These are phyloP conservation scores for Pseudeuparius sepicola DNA, from an alignment of 2,888 invertebrate genomes.

Conservation along the genomic window DNA sequence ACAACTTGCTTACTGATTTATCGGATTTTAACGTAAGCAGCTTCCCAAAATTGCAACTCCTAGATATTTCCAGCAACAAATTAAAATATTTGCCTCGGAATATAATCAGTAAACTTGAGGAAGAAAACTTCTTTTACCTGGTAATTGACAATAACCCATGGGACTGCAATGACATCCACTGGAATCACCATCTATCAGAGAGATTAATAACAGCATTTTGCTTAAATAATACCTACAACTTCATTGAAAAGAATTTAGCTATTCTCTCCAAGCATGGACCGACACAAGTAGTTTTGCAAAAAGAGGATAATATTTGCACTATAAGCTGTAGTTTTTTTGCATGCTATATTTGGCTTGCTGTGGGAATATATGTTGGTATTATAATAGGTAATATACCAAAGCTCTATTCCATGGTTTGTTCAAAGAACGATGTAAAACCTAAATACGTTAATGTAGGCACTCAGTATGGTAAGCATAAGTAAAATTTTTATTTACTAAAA, in stretches of 20 bases:
- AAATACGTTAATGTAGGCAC: too few relatives aligned
- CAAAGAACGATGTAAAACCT: too few relatives aligned
- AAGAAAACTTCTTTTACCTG: constrained; percentile 21
- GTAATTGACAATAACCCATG: constrained; percentile 25
- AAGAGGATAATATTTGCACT: too few relatives aligned
- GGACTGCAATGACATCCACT: constrained; percentile 20
- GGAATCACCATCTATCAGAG: constrained; percentile 16
- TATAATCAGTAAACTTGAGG: constrained; percentile 19
- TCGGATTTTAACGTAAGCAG: constrained; percentile 20
- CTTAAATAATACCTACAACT: constrained; percentile 11
- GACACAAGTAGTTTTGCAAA: too few relatives aligned
- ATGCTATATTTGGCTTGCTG: neutral
- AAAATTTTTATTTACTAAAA: too few relatives aligned
- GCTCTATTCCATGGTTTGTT: too few relatives aligned
- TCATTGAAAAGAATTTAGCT: too few relatives aligned
- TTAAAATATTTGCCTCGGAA: constrained; percentile 20
- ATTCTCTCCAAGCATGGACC: too few relatives aligned
- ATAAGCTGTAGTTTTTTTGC: too few relatives aligned
- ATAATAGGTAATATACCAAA: constrained; percentile 6
- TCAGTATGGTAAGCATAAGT: too few relatives aligned
- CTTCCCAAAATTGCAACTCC: constrained; percentile 19
- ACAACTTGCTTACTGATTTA: constrained; percentile 22
- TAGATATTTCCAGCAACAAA: constrained; percentile 24
- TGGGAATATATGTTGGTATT: neutral
- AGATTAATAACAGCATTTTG: constrained; percentile 19